These are phyloP conservation scores for Otocyon megalotis DNA, from an alignment of 2,113 vertebrate species.

Conservation along the genomic window DNA sequence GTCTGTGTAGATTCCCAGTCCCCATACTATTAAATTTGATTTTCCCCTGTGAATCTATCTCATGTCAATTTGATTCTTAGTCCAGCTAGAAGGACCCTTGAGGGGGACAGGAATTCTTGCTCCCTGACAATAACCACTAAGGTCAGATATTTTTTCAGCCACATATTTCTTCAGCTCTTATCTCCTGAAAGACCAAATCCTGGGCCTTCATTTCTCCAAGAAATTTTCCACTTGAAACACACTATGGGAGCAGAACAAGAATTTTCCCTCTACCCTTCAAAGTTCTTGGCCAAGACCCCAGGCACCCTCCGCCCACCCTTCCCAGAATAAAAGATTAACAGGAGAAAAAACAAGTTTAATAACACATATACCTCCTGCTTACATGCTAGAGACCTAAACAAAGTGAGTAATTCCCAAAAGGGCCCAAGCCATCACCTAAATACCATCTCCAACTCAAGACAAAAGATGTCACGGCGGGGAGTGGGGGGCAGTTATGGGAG, in stretches of 20 bases:
- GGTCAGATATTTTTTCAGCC: neutral
- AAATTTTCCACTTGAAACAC: conserved; percentile 2
- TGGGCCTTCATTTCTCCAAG: neutral
- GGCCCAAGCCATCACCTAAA: neutral
- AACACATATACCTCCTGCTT: neutral
- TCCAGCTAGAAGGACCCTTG: neutral
- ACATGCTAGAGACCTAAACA: neutral
- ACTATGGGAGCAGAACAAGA: neutral
- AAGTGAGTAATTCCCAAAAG: neutral
- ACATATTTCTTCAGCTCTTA: neutral
- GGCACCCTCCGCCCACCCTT: too few relatives aligned
- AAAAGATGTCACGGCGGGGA: neutral
- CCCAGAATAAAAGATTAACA: neutral
- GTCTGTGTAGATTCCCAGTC: neutral
- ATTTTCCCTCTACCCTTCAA: neutral
- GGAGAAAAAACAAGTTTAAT: conserved; percentile 17
- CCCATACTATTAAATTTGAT: neutral
- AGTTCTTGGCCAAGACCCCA: neutral
- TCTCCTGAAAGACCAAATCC: neutral
- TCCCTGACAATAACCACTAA: neutral
- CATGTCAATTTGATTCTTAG: neutral
- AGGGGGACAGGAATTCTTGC: neutral
- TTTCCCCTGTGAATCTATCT: neutral
- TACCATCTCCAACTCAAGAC: neutral
- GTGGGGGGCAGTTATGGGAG: neutral